Conservation (phyloP, 2,113 vertebrate species). For the Passer montanus region DNA sequence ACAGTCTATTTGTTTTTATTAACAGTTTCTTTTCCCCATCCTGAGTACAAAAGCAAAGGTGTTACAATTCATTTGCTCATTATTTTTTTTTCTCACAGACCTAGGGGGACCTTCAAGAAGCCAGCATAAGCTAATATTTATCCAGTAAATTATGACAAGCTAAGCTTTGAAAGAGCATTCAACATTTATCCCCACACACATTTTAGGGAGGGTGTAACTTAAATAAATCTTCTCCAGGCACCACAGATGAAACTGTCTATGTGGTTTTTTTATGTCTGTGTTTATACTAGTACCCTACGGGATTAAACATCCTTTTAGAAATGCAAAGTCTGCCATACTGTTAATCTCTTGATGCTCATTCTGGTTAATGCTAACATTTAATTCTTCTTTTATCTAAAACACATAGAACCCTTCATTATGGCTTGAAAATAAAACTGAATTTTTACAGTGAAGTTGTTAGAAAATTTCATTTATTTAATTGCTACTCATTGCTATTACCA, state of each 20-base stretch:
- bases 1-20: background rate
- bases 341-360: conserved; percentile 40
- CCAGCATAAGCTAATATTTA: background rate
- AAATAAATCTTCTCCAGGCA: conserved; percentile 41
- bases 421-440: background rate
- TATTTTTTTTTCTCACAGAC: background rate
- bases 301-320: conserved; percentile 47
- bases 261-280: conserved; percentile 14
- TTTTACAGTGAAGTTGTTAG: background rate
- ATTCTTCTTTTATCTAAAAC: background rate
- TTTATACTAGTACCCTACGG: conserved; percentile 11
- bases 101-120: background rate
- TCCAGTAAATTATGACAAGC: conserved; percentile 3
- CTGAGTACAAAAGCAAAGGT: background rate
- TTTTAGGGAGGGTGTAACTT: conserved; percentile 44
- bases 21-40: background rate
- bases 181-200: background rate
- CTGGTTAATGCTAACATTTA: background rate
- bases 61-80: background rate
- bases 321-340: conserved; percentile 32
- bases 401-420: background rate
- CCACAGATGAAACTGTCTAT: conserved; percentile 31
- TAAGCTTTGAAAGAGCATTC: conserved; percentile 9
- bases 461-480: background rate
- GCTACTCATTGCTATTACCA: background rate